Conservation (phyloP, 2,888 invertebrate species). For the Scotopteryx bipunctaria region DNA sequence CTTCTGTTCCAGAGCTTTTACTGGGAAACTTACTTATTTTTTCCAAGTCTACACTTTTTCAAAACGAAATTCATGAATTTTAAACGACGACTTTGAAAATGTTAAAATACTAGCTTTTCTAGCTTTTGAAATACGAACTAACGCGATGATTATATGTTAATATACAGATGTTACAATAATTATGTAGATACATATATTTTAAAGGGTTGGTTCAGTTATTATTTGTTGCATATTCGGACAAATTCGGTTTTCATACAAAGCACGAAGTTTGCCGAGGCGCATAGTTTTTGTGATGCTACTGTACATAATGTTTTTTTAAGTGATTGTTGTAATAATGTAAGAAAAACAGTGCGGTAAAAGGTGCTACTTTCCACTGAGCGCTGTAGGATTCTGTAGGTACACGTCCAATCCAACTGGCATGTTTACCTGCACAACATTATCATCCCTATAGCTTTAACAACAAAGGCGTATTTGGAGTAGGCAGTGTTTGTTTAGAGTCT, state of each 20-base stretch:
- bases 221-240: too few species aligned
- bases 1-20: slow-evolving; percentile 49
- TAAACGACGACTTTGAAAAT: slow-evolving; percentile 44
- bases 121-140: not conserved
- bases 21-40: slow-evolving; percentile 44
- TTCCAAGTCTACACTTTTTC: slow-evolving; percentile 49
- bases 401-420: slow-evolving; percentile 50
- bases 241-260: too few species aligned
- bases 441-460: not conserved
- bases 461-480: not conserved
- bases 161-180: too few species aligned
- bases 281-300: too few species aligned
- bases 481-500: slow-evolving; percentile 19
- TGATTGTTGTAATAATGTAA: not conserved
- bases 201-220: too few species aligned
- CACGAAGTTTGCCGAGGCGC: too few species aligned
- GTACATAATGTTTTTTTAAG: slow-evolving; percentile 1
- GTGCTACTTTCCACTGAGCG: slow-evolving; percentile 5
- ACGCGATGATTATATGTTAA: too few species aligned
- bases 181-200: too few species aligned
- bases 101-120: slow-evolving; percentile 39
- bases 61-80: slow-evolving; percentile 52
- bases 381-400: slow-evolving; percentile 53
- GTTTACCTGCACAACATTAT: slow-evolving; percentile 37
- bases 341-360: slow-evolving; percentile 2